Evolutionary conservation across 2,888 invertebrate species (phyloP).

Genomic region (Craniophora ligustri): DNA sequence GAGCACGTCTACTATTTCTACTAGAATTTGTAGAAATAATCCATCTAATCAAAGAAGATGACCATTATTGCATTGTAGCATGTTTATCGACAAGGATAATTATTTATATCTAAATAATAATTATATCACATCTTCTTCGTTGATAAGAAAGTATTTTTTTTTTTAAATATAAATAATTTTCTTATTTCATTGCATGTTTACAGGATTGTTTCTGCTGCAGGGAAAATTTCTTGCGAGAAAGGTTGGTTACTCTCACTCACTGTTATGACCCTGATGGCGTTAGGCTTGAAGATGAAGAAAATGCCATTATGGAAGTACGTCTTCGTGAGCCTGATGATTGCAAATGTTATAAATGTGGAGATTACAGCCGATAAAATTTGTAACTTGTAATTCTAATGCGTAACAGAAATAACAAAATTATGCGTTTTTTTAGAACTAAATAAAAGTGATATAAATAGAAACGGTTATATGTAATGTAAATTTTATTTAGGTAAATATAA

Average conservation of each 20-base stretch:
- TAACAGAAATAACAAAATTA: background rate
- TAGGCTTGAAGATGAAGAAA: constrained; percentile 91
- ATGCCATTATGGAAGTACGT: constrained; percentile 93
- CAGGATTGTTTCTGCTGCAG: constrained; percentile 98
- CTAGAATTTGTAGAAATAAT: no score
- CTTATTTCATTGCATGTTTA: constrained; percentile 42
- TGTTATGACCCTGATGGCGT: constrained; percentile 97
- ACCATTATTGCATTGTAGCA: no score
- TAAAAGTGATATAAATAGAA: background rate
- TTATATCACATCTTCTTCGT: no score
- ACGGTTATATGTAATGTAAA: no score
- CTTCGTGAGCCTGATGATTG: constrained; percentile 96
- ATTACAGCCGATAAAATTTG: constrained; percentile 90
- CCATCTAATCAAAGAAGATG: no score
- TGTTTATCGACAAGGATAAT: no score
- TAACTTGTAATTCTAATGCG: no score
- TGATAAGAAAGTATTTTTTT: background rate
- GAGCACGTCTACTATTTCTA: no score
- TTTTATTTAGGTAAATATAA: background rate
- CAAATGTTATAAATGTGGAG: constrained; percentile 96
- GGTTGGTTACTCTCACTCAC: constrained; percentile 93
- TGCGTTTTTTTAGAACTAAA: background rate
- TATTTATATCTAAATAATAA: no score
- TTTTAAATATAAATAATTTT: no score
- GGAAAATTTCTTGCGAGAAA: constrained; percentile 94